These are phyloP conservation scores for Scaeva pyrastri DNA, from an alignment of 2,888 invertebrate genomes.

Conservation along the genomic window DNA sequence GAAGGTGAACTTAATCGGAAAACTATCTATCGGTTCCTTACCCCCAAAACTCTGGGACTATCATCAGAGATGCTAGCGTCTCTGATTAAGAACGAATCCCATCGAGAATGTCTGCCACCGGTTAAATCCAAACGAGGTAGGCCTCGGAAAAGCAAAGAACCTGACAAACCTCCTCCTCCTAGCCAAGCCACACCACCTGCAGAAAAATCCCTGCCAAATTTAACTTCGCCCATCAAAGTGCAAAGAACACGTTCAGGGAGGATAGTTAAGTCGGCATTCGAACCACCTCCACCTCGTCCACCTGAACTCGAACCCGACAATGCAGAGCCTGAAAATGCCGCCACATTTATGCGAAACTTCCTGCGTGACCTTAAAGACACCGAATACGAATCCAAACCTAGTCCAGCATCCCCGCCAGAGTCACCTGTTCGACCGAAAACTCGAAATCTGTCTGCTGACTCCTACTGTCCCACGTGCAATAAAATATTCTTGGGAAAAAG, in stretches of 20 bases:
- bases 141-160: slow-evolving; percentile 77
- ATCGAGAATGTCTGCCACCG: slow-evolving; percentile 9
- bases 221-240: slow-evolving; percentile 24
- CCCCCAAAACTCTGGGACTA: slow-evolving; percentile 80
- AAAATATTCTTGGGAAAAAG: slow-evolving; percentile 82
- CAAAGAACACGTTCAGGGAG: slow-evolving; percentile 80
- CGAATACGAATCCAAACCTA: slow-evolving; percentile 64
- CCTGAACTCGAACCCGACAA: slow-evolving; percentile 46
- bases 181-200: neutral
- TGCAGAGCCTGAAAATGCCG: slow-evolving; percentile 67
- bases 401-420: neutral
- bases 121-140: slow-evolving; percentile 77
- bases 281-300: neutral
- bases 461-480: slow-evolving; percentile 81
- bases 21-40: slow-evolving; percentile 81
- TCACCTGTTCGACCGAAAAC: slow-evolving; percentile 53
- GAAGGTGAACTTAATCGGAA: slow-evolving; percentile 80
- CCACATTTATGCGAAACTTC: slow-evolving; percentile 77
- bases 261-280: slow-evolving; percentile 73
- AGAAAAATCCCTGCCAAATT: neutral
- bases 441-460: slow-evolving; percentile 79
- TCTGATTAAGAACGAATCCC: slow-evolving; percentile 43
- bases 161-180: slow-evolving; percentile 10
- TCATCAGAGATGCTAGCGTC: slow-evolving; percentile 65
- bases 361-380: slow-evolving; percentile 78